Evolutionary conservation across 2,888 invertebrate genomes (phyloP), one percentile per base, ranked within the genome.

Genomic region (Oscheius onirici): DNA sequence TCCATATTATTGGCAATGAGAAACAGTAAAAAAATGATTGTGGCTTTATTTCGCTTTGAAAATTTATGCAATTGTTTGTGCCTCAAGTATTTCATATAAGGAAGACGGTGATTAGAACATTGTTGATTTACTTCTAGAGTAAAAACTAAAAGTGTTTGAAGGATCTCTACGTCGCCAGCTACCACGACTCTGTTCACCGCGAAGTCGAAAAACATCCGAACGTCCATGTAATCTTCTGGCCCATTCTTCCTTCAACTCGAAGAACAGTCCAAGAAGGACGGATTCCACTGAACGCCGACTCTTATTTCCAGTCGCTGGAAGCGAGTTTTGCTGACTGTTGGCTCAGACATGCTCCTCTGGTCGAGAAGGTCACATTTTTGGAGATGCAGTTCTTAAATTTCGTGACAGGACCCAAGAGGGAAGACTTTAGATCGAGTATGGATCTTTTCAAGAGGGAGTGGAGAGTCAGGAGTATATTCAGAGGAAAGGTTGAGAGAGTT

Each of bases 321-420:
- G 51, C 51, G 34, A 57, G 57, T 13, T 69, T 69, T 20, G 60
- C 28, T 11, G 69, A 69, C 34, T 69, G 69, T 15, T 69, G 69
- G 69, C 49, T 69, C 8, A 41, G 69, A 13, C 34, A 46, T 60
- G 69, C 49, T 13, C 69, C 69, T 1, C 17, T 49, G 10, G 28
- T 43, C n/a, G 58, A 60, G 40, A 28, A 44, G 13, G 17, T 69
- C 22, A 46, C 58, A 8, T 20, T 69, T n/a, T 17, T 69, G 10
- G 58, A 69, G 28, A 49, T 69, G 20, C 34, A 28, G n/a, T 17
- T 8, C 24, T 28, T 54, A 10, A 22, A 41, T 8, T 67, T 67
- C 5, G 0, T 41, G 3, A 17, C 54, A 20, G 26, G 15, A n/a
- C 20, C 11, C 20, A 13, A 52, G 24, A 17, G 10, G 5, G 15